Base-by-base conservation (phyloP, 2,888 invertebrate species). In the Orthosia incerta region DNA sequence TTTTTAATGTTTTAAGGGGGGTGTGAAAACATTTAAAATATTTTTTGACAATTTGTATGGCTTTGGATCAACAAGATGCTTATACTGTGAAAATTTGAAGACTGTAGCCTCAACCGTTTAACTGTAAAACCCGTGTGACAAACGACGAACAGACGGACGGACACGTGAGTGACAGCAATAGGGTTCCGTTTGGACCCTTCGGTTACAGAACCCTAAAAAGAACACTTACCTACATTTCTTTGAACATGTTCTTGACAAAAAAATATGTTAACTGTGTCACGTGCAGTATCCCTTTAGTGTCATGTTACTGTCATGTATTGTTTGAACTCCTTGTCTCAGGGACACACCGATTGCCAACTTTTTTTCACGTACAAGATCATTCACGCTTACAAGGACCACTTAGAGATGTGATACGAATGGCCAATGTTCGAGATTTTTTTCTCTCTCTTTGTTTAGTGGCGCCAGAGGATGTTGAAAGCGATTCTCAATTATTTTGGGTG, bases 371-470 rank as follows among this genome's bases (percentile, higher is more conserved):
- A 82, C 79, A 80, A 79, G 72, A 83, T 81, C 82, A 78, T 77
- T 85, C 70, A 86, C 81, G 74, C 80, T 74, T 79, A 76, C 69
- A 75, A 85, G 80, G 66, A 68, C 78, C 82, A 79, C 87, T 87
- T 82, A 70, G 71, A 64, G 57, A 79, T 79, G 23, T 65, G 71
- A 84, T 80, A 80, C 78, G 53, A 64, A 65, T 70, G 75, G 74
- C 80, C 76, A 79, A 62, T 68, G 61, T 69, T 83, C 85, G 76
- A 84, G 74, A 79, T 39, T 50, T 74, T 82, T 79, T 79, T 73
- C 69, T 72, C 56, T 56, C 13, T 65, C 71, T 87, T 83, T 84
- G 82, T 82, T 76, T 73, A 67, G 66, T 85, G 89, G 89, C 89
- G 89, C 89, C 89, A 86, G 69, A 55, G 23, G 48, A 63, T 84